Base-by-base conservation (phyloP, 2,888 invertebrate species). In the Cheilosia vulpina region DNA sequence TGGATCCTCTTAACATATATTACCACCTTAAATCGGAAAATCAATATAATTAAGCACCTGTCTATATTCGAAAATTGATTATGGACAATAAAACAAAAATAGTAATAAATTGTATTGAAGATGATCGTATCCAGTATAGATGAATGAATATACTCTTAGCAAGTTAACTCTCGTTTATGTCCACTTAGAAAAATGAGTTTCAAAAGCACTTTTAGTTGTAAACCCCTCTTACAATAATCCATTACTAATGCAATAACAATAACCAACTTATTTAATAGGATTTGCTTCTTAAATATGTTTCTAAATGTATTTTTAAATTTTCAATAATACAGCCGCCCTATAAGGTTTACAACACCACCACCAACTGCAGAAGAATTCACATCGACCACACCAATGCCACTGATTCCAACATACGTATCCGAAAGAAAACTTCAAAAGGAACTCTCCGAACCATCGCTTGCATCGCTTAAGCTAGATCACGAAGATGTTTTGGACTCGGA, bases 341-440 rank as follows among this genome's bases (percentile, higher is more conserved):
- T 92, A 80, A 90, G 91, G 73, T 90, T 91, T 41, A 91, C 92
- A 24, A 91, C 92, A 53, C 88, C 91, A 41, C 88, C 88, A 41
- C 76, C 89, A 52, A 58, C 84, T 47, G 84, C 89, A 38, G 78
- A 87, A 58, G 79, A 88, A 66, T 87, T 83, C 27, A 87, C 88
- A n/a, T 89, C 90, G 11, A 91, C 91, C 27, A 92, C 92, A 17
- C 90, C 91, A 19, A 69, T 90, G 77, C 91, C 91, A 3, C 84
- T 89, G 27, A 73, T 90, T 50, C 58, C 91, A 34, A 91, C 91
- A 68, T 90, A 88, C 38, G 87, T 88, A 43, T 78, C 90, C 63
- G 88, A 88, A 34, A 87, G 87, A 62, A 91, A 90, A 87, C 81
- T 87, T 13, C 87, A 88, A 60, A 79, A 88, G 31, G 80, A 87